phyloP scores from a whole-genome alignment of 2,113 vertebrate species.

The Tachycineta bicolor region DNA sequence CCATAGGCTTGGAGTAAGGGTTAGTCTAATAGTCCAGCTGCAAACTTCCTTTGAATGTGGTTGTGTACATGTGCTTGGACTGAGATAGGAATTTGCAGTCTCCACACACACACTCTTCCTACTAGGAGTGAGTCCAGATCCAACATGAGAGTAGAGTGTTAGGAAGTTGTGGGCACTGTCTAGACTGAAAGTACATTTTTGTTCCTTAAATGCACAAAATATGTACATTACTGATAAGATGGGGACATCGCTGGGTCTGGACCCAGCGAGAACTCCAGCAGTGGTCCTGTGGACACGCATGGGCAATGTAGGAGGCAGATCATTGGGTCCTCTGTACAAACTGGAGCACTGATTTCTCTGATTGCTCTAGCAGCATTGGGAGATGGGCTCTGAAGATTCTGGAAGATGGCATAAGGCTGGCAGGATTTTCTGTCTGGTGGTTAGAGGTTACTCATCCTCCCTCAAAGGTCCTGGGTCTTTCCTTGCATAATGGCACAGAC shows the following conservation, averaged over 20 bases:
- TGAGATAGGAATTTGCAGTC: not conserved
- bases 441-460: not conserved
- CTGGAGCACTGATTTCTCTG: not conserved
- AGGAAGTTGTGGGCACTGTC: not conserved
- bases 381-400: not conserved
- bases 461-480: not conserved
- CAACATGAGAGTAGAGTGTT: not conserved
- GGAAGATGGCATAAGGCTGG: not conserved
- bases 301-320: not conserved
- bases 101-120: not conserved
- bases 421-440: not conserved
- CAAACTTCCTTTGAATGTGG: not conserved
- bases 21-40: not conserved
- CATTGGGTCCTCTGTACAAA: not conserved
- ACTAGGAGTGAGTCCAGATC: not conserved
- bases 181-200: not conserved
- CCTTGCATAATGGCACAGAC: not conserved
- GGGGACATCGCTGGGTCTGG: accelerated
- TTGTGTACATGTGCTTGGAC: accelerated
- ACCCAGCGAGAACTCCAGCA: not conserved
- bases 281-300: accelerated
- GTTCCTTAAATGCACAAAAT: not conserved
- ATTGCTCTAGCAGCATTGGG: not conserved
- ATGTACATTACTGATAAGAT: not conserved
- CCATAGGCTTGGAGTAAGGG: not conserved